phyloP scores from a whole-genome alignment of 2,797 vertebrate genomes.

The Hydrophis major region DNA sequence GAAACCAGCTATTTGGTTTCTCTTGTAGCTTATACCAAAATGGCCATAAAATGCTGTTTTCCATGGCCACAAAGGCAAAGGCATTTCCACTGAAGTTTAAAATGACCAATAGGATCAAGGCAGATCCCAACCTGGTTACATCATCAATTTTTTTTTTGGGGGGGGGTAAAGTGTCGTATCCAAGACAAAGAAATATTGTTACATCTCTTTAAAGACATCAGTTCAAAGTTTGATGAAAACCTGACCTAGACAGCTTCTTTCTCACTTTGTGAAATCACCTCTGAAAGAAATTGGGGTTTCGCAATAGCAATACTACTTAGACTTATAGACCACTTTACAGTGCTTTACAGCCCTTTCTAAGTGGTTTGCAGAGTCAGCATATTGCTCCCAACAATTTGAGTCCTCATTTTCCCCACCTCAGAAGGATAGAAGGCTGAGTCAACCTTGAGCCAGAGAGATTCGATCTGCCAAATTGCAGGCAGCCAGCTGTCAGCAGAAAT shows the following conservation, averaged over 20 bases:
- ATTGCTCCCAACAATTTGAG: too few species aligned
- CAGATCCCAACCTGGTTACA: neutral
- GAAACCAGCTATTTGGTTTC: neutral
- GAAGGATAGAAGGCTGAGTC: too few species aligned
- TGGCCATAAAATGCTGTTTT: neutral
- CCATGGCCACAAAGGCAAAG: neutral
- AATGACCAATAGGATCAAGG: neutral
- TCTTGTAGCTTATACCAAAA: neutral
- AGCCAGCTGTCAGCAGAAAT: too few species aligned
- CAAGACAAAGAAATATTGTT: neutral
- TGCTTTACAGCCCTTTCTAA: too few species aligned
- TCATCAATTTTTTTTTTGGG: neutral
- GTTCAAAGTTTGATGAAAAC: neutral
- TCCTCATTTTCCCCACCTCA: too few species aligned
- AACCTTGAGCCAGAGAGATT: too few species aligned
- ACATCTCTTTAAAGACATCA: neutral
- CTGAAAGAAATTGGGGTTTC: neutral
- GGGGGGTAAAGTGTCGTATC: neutral
- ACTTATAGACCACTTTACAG: too few species aligned
- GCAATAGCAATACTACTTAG: too few species aligned
- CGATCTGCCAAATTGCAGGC: too few species aligned
- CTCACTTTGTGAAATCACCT: neutral
- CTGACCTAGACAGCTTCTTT: neutral
- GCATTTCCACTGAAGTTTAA: neutral
- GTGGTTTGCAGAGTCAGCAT: too few species aligned